Percentiles rank a stretch among this genome's conserved stretches.
Conservation (phyloP, 2,888 invertebrate genomes). For the Acanthoscelides obtectus region DNA sequence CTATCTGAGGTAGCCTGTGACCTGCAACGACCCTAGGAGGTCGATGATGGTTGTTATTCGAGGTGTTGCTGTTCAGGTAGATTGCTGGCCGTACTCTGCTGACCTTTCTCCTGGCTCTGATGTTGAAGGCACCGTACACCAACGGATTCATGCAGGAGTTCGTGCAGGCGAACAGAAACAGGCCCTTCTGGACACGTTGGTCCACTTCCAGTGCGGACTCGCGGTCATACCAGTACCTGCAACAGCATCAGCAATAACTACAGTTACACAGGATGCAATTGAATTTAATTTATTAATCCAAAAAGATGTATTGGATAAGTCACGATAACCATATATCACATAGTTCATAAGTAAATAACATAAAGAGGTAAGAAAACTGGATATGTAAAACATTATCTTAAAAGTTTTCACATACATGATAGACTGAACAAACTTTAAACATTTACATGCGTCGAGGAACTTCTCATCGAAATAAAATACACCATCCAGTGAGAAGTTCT, state of each 20-base stretch:
- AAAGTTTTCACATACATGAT: no score
- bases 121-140: conserved; percentile 87
- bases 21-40: not conserved
- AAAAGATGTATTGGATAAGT: no score
- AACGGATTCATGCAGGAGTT: conserved; percentile 97
- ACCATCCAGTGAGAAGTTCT: no score
- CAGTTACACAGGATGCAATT: not conserved
- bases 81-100: conserved; percentile 45
- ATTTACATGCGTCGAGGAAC: no score
- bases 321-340: no score
- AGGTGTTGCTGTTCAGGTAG: conserved; percentile 32
- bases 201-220: conserved; percentile 66
- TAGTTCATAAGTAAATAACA: no score
- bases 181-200: conserved; percentile 73
- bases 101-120: conserved; percentile 51
- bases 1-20: conserved; percentile 36
- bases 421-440: no score
- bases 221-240: conserved; percentile 78
- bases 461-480: no score
- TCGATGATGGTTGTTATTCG: conserved; percentile 28
- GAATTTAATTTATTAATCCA: no score
- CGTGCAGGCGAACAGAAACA: conserved; percentile 92
- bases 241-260: conserved; percentile 21
- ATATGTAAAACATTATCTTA: no score
- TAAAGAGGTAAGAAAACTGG: no score